Evolutionary conservation across 2,888 invertebrate genomes (phyloP).

Genomic region (Sabatieria punctata): DNA sequence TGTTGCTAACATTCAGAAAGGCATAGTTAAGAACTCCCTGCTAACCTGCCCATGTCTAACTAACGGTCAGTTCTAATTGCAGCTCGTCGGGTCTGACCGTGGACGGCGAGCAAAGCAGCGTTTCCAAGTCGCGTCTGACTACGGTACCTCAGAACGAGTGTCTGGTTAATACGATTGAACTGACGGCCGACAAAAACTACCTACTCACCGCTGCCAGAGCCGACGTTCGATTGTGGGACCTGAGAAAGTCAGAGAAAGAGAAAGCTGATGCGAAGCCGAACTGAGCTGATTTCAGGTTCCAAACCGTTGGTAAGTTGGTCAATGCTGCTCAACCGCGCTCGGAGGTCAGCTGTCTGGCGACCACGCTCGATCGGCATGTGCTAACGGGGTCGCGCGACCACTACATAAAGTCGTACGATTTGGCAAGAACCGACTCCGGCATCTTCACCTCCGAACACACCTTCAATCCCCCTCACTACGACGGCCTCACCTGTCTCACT

Average conservation of each 20-base stretch:
- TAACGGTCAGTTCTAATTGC: too few relatives aligned
- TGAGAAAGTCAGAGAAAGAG: constrained; percentile 41
- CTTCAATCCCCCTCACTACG: constrained; percentile 67
- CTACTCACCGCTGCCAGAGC: constrained; percentile 63
- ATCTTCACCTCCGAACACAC: constrained; percentile 48
- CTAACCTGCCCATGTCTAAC: too few relatives aligned
- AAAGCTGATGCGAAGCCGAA: neutral
- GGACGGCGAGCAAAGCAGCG: constrained; percentile 32
- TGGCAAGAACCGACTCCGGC: too few relatives aligned
- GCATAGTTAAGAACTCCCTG: too few relatives aligned
- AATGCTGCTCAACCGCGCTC: constrained; percentile 1
- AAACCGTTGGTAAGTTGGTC: constrained; percentile 50
- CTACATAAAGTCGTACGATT: neutral
- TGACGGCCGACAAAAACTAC: neutral
- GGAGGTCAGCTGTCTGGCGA: constrained; percentile 3
- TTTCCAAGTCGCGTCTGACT: constrained; percentile 39
- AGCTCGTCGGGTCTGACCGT: constrained; percentile 45
- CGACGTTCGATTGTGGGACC: constrained; percentile 65
- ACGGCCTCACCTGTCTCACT: constrained; percentile 63
- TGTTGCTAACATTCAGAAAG: too few relatives aligned
- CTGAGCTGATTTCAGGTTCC: constrained; percentile 38
- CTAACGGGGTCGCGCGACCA: constrained; percentile 53
- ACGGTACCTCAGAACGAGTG: constrained; percentile 47
- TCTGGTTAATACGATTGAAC: constrained; percentile 40
- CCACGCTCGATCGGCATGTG: constrained; percentile 39